Conservation (phyloP, 2,888 invertebrate species). For the Thymelicus acteon region DNA sequence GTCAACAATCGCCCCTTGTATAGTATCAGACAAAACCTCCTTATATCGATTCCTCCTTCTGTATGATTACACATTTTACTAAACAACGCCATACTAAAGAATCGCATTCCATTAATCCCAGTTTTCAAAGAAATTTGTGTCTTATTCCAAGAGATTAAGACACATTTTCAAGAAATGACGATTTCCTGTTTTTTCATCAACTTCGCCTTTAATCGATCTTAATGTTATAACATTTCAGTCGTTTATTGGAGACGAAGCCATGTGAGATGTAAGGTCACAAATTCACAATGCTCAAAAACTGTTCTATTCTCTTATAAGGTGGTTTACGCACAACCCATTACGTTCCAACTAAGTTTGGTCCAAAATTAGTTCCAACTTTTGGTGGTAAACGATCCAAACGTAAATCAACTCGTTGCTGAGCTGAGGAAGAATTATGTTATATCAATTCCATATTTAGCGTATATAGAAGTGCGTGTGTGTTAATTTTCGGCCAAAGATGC, state of each 20-base stretch:
- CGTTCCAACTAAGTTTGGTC: not conserved
- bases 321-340: slow-evolving; percentile 50
- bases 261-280: slow-evolving; percentile 32
- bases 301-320: slow-evolving; percentile 66
- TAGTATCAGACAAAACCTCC: slow-evolving; percentile 67
- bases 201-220: slow-evolving; percentile 32
- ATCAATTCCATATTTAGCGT: too few species aligned
- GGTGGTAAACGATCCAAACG: too few species aligned
- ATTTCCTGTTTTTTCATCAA: slow-evolving; percentile 23
- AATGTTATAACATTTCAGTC: slow-evolving; percentile 36
- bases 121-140: slow-evolving; percentile 40
- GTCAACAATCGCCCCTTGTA: slow-evolving; percentile 64
- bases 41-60: slow-evolving; percentile 68
- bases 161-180: slow-evolving; percentile 36
- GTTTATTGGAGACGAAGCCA: slow-evolving; percentile 26
- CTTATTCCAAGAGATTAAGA: slow-evolving; percentile 40
- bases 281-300: slow-evolving; percentile 48
- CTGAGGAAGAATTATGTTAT: too few species aligned
- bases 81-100: slow-evolving; percentile 62
- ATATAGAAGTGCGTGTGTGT: too few species aligned
- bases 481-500: too few species aligned
- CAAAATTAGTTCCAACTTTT: too few species aligned
- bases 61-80: slow-evolving; percentile 78
- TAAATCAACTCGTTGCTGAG: too few species aligned
- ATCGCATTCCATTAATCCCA: slow-evolving; percentile 60